Base-by-base conservation (phyloP, 2,888 invertebrate genomes). In the Crocallis elinguaria region DNA sequence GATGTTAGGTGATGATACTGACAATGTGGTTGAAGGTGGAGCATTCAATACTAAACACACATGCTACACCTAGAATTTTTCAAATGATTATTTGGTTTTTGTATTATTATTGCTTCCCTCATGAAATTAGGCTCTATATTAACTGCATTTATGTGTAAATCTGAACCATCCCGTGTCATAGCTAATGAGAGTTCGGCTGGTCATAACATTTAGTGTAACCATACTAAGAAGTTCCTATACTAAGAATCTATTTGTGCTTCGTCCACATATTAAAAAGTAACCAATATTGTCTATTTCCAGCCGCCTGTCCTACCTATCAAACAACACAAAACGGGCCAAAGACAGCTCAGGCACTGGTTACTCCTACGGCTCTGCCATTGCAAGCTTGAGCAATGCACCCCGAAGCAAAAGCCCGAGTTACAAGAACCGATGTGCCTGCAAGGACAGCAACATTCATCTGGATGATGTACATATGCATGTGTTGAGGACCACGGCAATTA, bases 321-420 rank as follows among this genome's bases (percentile, higher is more conserved):
- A 62, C 53, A 85, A 76, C 59, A 84, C 77, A 60, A 91, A 90
- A 58, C 71, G 90, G 1, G 87, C 81, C 8, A 91, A 89, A 72
- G 90, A 90, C 66, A 90, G 87, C 66, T 81, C 87, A 0, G 86
- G 89, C 9, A 79, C 83, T 0, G 86, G 88, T 0, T 89, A 88
- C 54, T 88, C 88, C 0, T 90, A 90, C 54, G 88, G 90, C 1
- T 76, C 84, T 9, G 86, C 88, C 1, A 64, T 88, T 8, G 85
- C 86, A 0, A 76, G 81, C 2, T 69, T 87, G 1, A 66, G 75
- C 23, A 67, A 66, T 30, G 58, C 71, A 1, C 67, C 75, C 0
- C 43, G 62, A 0, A 60, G 67, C 5, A 79, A 75, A 60, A 74
- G 68, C 44, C 62, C 73, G 0, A 27, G 65, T 1, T 77, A 74